Evolutionary conservation across 2,888 invertebrate genomes (phyloP), one percentile per base, ranked within the genome.

Genomic region (Dendrolimus pini): DNA sequence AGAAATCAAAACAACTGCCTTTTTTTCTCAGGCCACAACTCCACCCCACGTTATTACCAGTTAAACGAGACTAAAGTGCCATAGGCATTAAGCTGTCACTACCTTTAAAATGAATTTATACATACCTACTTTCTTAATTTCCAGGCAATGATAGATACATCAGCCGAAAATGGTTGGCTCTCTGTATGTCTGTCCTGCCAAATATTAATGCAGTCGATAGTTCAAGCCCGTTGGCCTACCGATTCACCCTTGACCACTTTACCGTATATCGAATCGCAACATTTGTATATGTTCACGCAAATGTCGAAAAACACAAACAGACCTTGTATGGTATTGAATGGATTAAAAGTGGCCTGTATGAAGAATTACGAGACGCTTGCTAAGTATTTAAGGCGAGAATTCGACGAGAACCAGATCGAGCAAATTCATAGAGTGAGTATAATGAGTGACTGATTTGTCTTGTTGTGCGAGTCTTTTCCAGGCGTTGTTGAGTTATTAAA

Each of bases 61-160:
- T 18, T 18, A 18, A 2, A 30, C 30, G 30, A 30, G 30, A 30
- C 30, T 30, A 30, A 2, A 18, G 18, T 30, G 30, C 30, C 3
- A 0, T 6, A 30, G 6, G 6, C 30, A 30, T 30, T 30, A 30
- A 30, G 30, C 30, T 30, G 30, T 30, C 30, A 30, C 30, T 3
- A 6, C 30, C 30, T 30, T 30, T 30, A 6, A 30, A 3, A 30
- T 30, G 6, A 6, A 30, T 30, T 30, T 30, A 6, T 30, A 30
- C 30, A 30, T 30, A 30, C 30, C 30, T 0, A 30, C 6, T 55
- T 41, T 41, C 2, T 55, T 57, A 8, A 59, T 57, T 83, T 85
- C 13, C 87, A 98, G 96, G 98, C 99, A 18, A 98, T 99, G 97
- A 95, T 99, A 71, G 99, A 99, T 85, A 94, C 97, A 10, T 94